phyloP scores from a whole-genome alignment of 2,797 vertebrate species.

The Enteromius mattozi region DNA sequence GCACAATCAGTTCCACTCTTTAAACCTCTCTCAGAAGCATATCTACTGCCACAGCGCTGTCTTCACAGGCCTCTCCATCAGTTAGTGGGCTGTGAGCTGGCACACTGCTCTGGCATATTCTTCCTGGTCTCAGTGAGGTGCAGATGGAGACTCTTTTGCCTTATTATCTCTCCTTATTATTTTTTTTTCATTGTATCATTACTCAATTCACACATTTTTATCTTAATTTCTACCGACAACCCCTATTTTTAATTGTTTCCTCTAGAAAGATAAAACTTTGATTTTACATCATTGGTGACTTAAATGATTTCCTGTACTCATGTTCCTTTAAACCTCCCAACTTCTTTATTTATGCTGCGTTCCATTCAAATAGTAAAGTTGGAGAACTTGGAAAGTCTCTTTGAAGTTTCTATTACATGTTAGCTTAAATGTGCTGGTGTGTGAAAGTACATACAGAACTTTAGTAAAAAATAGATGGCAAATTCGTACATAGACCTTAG shows the following conservation, averaged over 20 bases:
- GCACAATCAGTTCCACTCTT: slow-evolving; percentile 87
- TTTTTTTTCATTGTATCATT: slow-evolving; percentile 52
- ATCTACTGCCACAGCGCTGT: slow-evolving; percentile 84
- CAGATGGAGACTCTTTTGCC: slow-evolving; percentile 74
- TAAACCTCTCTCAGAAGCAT: slow-evolving; percentile 86
- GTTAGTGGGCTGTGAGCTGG: slow-evolving; percentile 85
- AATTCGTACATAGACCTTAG: too few species aligned
- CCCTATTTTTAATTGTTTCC: neutral
- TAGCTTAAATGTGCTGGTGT: neutral
- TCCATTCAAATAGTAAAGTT: neutral
- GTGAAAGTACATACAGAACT: too few species aligned
- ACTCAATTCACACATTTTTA: neutral
- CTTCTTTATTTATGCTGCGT: neutral
- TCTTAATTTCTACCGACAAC: neutral
- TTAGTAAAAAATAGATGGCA: too few species aligned
- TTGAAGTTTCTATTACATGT: neutral
- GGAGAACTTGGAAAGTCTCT: neutral
- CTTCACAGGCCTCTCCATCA: slow-evolving; percentile 86
- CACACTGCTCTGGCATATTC: slow-evolving; percentile 79
- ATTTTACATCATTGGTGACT: neutral
- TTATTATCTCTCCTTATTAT: slow-evolving; percentile 65
- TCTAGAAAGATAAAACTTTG: neutral
- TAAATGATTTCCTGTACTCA: too few species aligned
- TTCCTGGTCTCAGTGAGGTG: slow-evolving; percentile 74
- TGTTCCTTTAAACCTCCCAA: neutral